phyloP scores from a whole-genome alignment of 2,888 invertebrate species.

The Gymnoscelis rufifasciata region DNA sequence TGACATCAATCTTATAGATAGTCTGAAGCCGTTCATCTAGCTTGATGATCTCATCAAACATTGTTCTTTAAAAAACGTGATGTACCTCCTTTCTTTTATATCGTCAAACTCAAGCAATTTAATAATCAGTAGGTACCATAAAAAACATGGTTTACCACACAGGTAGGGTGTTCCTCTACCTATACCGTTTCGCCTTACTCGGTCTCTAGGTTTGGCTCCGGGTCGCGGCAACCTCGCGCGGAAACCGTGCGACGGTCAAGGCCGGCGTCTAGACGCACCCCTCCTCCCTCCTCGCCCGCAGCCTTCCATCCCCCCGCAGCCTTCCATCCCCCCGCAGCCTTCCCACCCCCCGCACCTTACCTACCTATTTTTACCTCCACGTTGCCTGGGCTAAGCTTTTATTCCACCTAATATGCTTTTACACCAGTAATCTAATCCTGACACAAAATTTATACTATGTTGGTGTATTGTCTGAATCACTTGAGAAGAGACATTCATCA shows the following conservation, averaged over 20 bases:
- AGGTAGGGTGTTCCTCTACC: conserved; percentile 8
- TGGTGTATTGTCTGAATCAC: neutral
- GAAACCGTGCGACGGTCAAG: conserved; percentile 74
- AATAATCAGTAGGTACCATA: too few species aligned
- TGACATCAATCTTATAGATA: too few species aligned
- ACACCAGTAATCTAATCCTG: conserved; percentile 35
- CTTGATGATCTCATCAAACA: too few species aligned
- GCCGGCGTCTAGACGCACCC: conserved; percentile 71
- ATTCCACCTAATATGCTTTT: conserved; percentile 18
- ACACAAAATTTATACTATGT: conserved; percentile 45
- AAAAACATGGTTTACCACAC: neutral
- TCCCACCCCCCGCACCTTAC: conserved; percentile 37
- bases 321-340: conserved; percentile 18
- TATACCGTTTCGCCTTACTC: conserved; percentile 42
- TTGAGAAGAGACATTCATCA: neutral
- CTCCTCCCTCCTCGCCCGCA: conserved; percentile 34
- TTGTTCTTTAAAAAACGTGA: too few species aligned
- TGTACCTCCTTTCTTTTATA: too few species aligned
- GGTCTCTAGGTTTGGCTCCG: conserved; percentile 61
- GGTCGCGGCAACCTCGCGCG: conserved; percentile 69
- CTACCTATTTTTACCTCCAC: conserved; percentile 58
- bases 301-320: conserved; percentile 35
- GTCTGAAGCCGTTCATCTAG: too few species aligned
- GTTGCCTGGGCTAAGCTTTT: conserved; percentile 54
- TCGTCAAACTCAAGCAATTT: too few species aligned